These are phyloP conservation scores for Yasuhikotakia modesta DNA, from an alignment of 2,797 vertebrate genomes.

Conservation along the genomic window DNA sequence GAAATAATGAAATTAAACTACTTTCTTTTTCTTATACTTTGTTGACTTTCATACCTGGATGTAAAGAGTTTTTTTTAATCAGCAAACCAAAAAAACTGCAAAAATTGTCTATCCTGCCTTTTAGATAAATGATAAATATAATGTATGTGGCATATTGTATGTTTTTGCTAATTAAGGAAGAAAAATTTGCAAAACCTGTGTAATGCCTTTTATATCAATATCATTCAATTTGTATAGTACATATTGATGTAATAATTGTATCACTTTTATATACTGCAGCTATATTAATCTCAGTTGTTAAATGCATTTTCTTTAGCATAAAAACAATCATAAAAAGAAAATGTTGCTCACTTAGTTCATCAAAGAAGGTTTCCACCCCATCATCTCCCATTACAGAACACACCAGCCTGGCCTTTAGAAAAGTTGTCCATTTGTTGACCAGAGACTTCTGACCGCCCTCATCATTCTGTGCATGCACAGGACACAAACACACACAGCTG, in stretches of 20 bases:
- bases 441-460: constrained; percentile 90
- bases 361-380: constrained; percentile 84
- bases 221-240: too few relatives aligned
- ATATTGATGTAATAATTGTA: not conserved
- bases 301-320: not conserved
- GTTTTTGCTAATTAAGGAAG: too few relatives aligned
- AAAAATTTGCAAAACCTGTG: too few relatives aligned
- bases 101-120: too few relatives aligned
- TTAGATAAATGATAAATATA: too few relatives aligned
- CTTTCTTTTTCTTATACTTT: too few relatives aligned
- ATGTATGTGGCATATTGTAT: too few relatives aligned
- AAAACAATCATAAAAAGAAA: not conserved
- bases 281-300: not conserved
- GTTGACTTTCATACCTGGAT: too few relatives aligned
- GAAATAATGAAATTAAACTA: too few relatives aligned
- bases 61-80: too few relatives aligned
- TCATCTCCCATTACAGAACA: constrained; percentile 86
- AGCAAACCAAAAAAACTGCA: too few relatives aligned
- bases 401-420: constrained; percentile 90
- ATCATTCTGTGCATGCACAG: constrained; percentile 79
- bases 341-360: constrained; percentile 81
- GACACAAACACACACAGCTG: constrained; percentile 13
- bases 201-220: too few relatives aligned
- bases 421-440: constrained; percentile 94
- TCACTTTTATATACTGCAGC: not conserved